Evolutionary conservation across 2,888 invertebrate species (phyloP).

Genomic region (Cheilosia grossa): DNA sequence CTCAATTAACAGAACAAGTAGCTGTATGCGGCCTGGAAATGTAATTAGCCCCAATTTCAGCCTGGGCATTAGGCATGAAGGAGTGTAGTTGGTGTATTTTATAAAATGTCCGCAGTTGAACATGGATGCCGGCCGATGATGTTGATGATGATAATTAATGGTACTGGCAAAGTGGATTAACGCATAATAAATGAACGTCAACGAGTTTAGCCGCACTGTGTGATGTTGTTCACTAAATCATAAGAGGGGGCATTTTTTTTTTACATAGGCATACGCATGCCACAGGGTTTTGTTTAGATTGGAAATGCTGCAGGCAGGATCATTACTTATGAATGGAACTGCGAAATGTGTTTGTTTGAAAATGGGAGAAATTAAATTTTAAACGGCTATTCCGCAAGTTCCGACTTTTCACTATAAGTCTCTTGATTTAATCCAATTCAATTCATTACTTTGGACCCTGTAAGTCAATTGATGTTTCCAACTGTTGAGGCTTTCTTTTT

Average conservation of each 20-base stretch:
- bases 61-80: not conserved
- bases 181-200: slow-evolving; percentile 22
- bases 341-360: too few species aligned
- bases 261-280: too few species aligned
- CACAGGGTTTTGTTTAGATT: too few species aligned
- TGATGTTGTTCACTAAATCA: not conserved
- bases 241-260: not conserved
- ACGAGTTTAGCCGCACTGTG: not conserved
- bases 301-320: too few species aligned
- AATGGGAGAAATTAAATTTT: too few species aligned
- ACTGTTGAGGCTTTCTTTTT: too few species aligned
- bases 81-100: not conserved
- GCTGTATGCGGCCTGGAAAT: slow-evolving; percentile 25
- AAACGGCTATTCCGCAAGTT: too few species aligned
- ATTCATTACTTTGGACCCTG: too few species aligned
- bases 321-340: too few species aligned
- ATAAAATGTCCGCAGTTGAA: not conserved
- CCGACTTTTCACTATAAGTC: too few species aligned
- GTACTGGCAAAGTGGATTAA: slow-evolving; percentile 7
- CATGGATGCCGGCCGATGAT: not conserved
- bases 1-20: slow-evolving; percentile 28
- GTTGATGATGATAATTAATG: slow-evolving; percentile 21
- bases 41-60: slow-evolving; percentile 16
- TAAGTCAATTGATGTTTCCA: too few species aligned
- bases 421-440: too few species aligned